These are phyloP conservation scores for Orchesella flavescens DNA, from an alignment of 2,888 invertebrate genomes.

Conservation along the genomic window DNA sequence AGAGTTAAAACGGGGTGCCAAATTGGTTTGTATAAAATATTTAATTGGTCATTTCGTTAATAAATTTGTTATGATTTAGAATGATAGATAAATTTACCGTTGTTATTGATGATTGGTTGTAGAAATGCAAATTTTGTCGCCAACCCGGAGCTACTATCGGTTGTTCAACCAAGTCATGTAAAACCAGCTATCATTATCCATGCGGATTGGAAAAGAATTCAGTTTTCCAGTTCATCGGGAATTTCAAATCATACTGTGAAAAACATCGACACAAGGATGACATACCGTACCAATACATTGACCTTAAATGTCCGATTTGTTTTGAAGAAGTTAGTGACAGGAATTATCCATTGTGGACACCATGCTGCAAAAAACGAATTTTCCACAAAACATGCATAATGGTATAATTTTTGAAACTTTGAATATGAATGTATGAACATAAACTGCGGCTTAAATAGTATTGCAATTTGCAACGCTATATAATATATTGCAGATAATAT, in stretches of 20 bases:
- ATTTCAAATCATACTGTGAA: slow-evolving; percentile 80
- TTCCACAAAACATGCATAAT: slow-evolving; percentile 84
- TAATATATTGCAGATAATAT: background rate
- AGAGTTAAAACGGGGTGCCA: slow-evolving; percentile 80
- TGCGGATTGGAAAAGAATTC: slow-evolving; percentile 82
- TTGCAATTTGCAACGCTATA: too few species aligned
- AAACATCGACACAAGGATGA: slow-evolving; percentile 79
- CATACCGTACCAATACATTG: slow-evolving; percentile 74
- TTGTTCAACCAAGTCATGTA: slow-evolving; percentile 81
- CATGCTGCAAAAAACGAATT: slow-evolving; percentile 86
- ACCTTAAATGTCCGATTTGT: slow-evolving; percentile 81
- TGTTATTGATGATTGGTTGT: slow-evolving; percentile 56
- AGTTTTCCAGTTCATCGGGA: slow-evolving; percentile 80
- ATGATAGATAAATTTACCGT: background rate
- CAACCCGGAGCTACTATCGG: slow-evolving; percentile 82
- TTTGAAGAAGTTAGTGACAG: slow-evolving; percentile 78
- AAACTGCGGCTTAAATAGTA: too few species aligned
- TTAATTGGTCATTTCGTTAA: background rate
- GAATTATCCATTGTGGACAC: slow-evolving; percentile 79
- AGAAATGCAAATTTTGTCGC: slow-evolving; percentile 83
- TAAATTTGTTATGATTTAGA: background rate
- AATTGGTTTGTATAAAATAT: slow-evolving; percentile 78
- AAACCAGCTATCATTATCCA: slow-evolving; percentile 82
- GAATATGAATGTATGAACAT: too few species aligned
- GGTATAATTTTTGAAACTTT: slow-evolving; percentile 74